Evolutionary conservation across 2,797 vertebrate genomes (phyloP).

Genomic region (Potorous gilbertii): DNA sequence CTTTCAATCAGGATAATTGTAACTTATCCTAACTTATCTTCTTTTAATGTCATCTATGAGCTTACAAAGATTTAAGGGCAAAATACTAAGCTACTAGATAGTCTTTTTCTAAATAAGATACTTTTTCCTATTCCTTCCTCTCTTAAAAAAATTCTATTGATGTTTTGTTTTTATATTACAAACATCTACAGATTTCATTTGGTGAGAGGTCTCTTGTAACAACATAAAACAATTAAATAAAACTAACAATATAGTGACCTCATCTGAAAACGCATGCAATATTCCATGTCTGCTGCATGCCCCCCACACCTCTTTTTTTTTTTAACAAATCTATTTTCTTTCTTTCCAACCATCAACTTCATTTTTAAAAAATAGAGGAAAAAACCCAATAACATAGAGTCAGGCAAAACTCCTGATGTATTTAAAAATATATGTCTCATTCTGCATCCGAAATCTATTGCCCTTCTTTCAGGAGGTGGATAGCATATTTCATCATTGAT

Average conservation of each 20-base stretch:
- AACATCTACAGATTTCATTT: background rate
- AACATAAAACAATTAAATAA: background rate
- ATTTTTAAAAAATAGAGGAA: background rate
- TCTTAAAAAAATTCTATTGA: background rate
- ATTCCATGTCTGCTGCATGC: background rate
- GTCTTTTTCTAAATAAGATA: background rate
- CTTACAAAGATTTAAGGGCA: background rate
- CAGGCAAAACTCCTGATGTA: background rate
- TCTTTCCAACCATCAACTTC: background rate
- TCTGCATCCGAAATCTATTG: too few relatives aligned
- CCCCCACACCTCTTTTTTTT: background rate
- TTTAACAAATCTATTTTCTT: background rate
- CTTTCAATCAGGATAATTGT: background rate
- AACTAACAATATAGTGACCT: background rate
- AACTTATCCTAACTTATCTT: background rate
- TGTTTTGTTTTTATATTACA: background rate
- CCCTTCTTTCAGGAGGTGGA: too few relatives aligned
- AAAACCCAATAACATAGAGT: background rate
- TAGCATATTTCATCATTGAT: background rate
- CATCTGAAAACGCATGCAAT: background rate
- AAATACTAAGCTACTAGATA: background rate
- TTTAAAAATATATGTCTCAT: background rate
- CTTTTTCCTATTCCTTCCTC: background rate
- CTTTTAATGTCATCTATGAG: background rate
- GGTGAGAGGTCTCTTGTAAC: background rate